These are phyloP conservation scores for Protomyctophum bolini DNA, from an alignment of 2,113 vertebrate genomes.

Conservation along the genomic window DNA sequence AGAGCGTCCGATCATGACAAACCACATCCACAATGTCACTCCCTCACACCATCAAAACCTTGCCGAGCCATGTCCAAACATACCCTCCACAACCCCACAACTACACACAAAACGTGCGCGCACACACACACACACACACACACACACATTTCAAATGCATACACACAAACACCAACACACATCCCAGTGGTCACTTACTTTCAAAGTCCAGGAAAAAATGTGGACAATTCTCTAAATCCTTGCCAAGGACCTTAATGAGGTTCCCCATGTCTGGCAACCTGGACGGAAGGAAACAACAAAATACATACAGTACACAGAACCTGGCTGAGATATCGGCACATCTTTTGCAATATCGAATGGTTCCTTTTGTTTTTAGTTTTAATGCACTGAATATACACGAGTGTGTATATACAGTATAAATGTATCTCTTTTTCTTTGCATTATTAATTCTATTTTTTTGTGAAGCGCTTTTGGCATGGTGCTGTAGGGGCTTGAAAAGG, in stretches of 20 bases:
- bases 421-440: not conserved
- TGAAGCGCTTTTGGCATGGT: not conserved
- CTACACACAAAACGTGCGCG: too few relatives aligned
- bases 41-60: slow-evolving; percentile 61
- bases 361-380: too few relatives aligned
- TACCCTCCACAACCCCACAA: slow-evolving; percentile 14
- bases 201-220: slow-evolving; percentile 99
- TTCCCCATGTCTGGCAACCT: slow-evolving; percentile 96
- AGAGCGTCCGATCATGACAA: slow-evolving; percentile 64
- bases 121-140: not conserved
- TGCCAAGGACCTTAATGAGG: slow-evolving; percentile 98
- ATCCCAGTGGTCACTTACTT: slow-evolving; percentile 86
- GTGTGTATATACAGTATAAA: too few relatives aligned
- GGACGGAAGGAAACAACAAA: slow-evolving; percentile 83
- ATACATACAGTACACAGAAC: slow-evolving; percentile 75
- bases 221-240: slow-evolving; percentile 98
- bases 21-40: slow-evolving; percentile 66
- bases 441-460: not conserved
- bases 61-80: slow-evolving; percentile 40
- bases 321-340: slow-evolving; percentile 29
- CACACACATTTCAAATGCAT: not conserved
- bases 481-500: too few relatives aligned
- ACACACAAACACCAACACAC: not conserved
- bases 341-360: too few relatives aligned
- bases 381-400: too few relatives aligned